phyloP scores from a whole-genome alignment of 2,888 invertebrate genomes.

The Nemotelus pantherinus region DNA sequence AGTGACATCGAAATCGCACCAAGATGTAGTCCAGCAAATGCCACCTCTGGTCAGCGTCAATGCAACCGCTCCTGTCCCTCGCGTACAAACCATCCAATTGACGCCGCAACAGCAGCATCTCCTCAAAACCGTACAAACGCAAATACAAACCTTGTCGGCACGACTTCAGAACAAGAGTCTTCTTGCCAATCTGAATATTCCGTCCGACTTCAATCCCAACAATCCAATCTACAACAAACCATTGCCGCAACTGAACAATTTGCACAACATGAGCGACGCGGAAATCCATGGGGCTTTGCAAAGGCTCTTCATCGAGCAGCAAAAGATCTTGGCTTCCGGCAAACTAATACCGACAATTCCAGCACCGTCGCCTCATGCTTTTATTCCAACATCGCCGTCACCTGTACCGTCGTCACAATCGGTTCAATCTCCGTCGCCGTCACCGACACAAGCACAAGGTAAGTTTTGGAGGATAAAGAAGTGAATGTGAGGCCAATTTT shows the following conservation, averaged over 20 bases:
- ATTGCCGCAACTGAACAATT: slow-evolving; percentile 59
- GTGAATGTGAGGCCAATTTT: slow-evolving; percentile 14
- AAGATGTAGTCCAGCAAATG: slow-evolving; percentile 51
- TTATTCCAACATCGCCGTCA: slow-evolving; percentile 49
- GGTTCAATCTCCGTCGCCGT: slow-evolving; percentile 44
- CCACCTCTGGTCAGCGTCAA: slow-evolving; percentile 55
- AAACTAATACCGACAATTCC: slow-evolving; percentile 72
- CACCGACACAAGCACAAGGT: slow-evolving; percentile 47
- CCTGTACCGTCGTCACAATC: slow-evolving; percentile 51
- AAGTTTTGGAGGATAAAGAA: slow-evolving; percentile 7
- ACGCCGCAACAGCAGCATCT: slow-evolving; percentile 78
- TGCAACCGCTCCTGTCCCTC: slow-evolving; percentile 64
- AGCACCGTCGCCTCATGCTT: slow-evolving; percentile 55
- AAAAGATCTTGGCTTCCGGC: slow-evolving; percentile 76
- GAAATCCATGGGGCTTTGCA: slow-evolving; percentile 69
- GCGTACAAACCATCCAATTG: slow-evolving; percentile 78
- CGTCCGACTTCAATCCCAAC: slow-evolving; percentile 62
- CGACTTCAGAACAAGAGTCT: slow-evolving; percentile 66
- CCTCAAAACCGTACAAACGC: slow-evolving; percentile 72
- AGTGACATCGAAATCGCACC: slow-evolving; percentile 45
- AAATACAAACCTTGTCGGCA: slow-evolving; percentile 73
- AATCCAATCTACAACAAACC: slow-evolving; percentile 62
- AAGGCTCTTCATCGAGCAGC: slow-evolving; percentile 74
- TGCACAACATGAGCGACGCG: slow-evolving; percentile 66
- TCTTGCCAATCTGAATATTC: slow-evolving; percentile 59